These are phyloP conservation scores for Dolichoris vasculosae DNA, from an alignment of 1,140 invertebrate genomes.

Conservation along the genomic window DNA sequence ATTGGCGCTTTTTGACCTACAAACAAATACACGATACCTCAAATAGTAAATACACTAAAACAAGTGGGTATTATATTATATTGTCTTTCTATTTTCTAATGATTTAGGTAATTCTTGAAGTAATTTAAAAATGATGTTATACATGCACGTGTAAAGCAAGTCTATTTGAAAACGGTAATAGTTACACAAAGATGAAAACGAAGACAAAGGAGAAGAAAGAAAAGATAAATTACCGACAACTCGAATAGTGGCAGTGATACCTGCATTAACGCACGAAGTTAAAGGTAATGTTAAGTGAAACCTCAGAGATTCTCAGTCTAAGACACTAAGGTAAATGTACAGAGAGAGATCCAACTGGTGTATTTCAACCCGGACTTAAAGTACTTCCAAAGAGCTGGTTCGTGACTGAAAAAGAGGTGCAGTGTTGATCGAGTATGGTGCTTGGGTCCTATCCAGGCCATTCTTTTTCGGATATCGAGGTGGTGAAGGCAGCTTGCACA, in stretches of 20 bases:
- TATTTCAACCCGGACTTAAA: conserved; percentile 36
- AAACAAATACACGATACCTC: neutral
- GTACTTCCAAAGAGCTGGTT: conserved; percentile 49
- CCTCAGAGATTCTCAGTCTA: neutral
- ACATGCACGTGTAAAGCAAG: neutral
- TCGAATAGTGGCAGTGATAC: neutral
- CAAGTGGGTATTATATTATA: neutral
- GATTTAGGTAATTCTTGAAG: neutral
- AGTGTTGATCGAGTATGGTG: conserved; percentile 51
- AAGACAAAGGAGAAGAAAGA: neutral
- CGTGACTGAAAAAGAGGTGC: conserved; percentile 41
- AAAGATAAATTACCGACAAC: neutral
- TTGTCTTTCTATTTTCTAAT: neutral
- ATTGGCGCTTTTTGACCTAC: neutral
- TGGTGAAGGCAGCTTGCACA: neutral
- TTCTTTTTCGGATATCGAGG: conserved; percentile 61
- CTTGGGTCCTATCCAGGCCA: conserved; percentile 71
- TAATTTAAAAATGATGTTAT: neutral
- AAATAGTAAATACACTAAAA: neutral
- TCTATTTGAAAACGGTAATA: neutral
- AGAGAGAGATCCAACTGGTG: conserved; percentile 18
- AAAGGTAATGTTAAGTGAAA: neutral
- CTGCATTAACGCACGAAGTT: neutral
- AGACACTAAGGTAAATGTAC: too few relatives aligned
- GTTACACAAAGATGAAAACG: too few relatives aligned